Evolutionary conservation across 1,140 invertebrate genomes (phyloP).

Genomic region (Hycleus cichorii): DNA sequence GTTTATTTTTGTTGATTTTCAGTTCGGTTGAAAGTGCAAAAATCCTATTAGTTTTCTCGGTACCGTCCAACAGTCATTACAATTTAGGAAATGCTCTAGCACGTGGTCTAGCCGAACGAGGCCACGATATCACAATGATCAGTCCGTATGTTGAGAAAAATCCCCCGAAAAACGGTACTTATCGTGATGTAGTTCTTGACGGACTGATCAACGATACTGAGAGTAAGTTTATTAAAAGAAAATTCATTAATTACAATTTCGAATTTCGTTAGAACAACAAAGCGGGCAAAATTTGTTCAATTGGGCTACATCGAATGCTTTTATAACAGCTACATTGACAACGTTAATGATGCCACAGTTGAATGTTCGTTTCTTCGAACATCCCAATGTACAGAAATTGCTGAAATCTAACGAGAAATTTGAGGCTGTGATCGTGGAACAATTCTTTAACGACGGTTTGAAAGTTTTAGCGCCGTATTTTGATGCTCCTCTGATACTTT

Average conservation of each 20-base stretch:
- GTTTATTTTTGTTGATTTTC: background rate
- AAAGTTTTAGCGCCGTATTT: slow-evolving; percentile 38
- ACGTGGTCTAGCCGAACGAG: slow-evolving; percentile 52
- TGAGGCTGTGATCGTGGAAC: slow-evolving; percentile 44
- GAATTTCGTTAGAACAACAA: background rate
- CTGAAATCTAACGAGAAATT: slow-evolving; percentile 37
- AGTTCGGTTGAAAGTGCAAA: slow-evolving; percentile 9
- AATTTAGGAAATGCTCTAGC: slow-evolving; percentile 56
- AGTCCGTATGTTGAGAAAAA: slow-evolving; percentile 49
- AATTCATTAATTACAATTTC: background rate
- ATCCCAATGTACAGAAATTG: slow-evolving; percentile 19
- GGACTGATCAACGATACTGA: background rate
- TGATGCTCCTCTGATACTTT: slow-evolving; percentile 39
- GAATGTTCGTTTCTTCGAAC: background rate
- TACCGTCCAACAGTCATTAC: slow-evolving; percentile 65
- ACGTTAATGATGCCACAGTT: background rate
- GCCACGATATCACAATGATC: slow-evolving; percentile 63
- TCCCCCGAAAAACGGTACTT: slow-evolving; percentile 35
- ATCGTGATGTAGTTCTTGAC: slow-evolving; percentile 16
- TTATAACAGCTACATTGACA: background rate
- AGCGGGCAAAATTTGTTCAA: slow-evolving; percentile 3
- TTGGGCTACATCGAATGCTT: background rate
- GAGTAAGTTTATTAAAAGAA: background rate
- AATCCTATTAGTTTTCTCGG: slow-evolving; percentile 59
- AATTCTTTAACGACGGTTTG: slow-evolving; percentile 43